These are phyloP conservation scores for Hippocampus abdominalis DNA, from an alignment of 2,113 vertebrate species.

Conservation along the genomic window DNA sequence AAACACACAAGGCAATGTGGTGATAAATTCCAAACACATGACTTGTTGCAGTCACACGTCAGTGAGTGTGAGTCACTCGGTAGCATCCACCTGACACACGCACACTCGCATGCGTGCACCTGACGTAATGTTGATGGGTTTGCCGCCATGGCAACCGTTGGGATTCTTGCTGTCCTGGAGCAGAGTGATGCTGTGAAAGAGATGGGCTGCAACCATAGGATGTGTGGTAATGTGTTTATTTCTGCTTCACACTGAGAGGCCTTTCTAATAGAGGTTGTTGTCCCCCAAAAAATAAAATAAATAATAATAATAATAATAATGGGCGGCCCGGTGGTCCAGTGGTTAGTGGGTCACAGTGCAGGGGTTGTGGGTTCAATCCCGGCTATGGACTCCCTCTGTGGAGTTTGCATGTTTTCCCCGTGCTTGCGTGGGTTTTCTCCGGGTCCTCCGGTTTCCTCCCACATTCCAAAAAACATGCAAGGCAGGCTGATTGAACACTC, in stretches of 20 bases:
- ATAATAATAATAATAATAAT: neutral
- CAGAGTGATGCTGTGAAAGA: constrained; percentile 59
- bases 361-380: too few relatives aligned
- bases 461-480: too few relatives aligned
- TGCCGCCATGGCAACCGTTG: constrained; percentile 69
- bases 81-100: constrained; percentile 55
- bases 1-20: constrained; percentile 28
- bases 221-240: neutral
- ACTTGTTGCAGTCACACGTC: constrained; percentile 50
- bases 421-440: too few relatives aligned
- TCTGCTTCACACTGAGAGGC: neutral
- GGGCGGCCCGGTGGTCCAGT: too few relatives aligned
- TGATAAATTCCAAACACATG: constrained; percentile 53
- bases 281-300: neutral
- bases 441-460: too few relatives aligned
- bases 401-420: too few relatives aligned
- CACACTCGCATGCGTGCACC: constrained; percentile 43
- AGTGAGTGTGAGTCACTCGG: constrained; percentile 60
- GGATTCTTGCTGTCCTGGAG: constrained; percentile 67
- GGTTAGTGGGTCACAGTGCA: too few relatives aligned
- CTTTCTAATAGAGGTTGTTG: neutral
- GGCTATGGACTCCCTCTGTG: too few relatives aligned
- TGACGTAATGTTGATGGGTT: constrained; percentile 66
- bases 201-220: constrained; percentile 27
- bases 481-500: too few relatives aligned